Percentiles rank a stretch among this genome's conserved stretches.
Evolutionary conservation across 2,888 invertebrate species (phyloP).

Genomic region (Tenodera sinensis): DNA sequence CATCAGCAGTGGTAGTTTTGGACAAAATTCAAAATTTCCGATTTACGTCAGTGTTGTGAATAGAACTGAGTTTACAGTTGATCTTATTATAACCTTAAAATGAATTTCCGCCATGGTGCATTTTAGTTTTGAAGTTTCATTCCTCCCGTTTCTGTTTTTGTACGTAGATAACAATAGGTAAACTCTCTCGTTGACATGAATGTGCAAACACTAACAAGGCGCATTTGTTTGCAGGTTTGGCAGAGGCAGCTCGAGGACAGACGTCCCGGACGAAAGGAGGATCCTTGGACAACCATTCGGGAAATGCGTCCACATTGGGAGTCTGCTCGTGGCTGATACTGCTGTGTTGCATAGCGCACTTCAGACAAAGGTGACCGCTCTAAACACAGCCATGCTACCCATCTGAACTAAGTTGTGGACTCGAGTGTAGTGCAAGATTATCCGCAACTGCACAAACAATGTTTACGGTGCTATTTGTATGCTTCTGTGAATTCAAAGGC

Average conservation of each 20-base stretch:
- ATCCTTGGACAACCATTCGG: neutral
- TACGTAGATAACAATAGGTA: too few relatives aligned
- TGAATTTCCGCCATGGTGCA: too few relatives aligned
- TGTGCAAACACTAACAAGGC: neutral
- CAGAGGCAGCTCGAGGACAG: conserved; percentile 46
- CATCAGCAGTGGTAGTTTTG: too few relatives aligned
- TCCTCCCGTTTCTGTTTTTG: too few relatives aligned
- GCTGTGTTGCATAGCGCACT: neutral
- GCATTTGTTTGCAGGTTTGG: conserved; percentile 39
- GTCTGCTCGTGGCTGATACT: neutral
- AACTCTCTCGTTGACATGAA: too few relatives aligned
- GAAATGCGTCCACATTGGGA: neutral
- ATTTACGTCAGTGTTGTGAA: too few relatives aligned
- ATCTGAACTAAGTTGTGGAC: neutral
- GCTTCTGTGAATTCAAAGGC: neutral
- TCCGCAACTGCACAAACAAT: neutral
- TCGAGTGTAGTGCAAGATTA: neutral
- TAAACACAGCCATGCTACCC: neutral
- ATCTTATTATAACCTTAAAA: too few relatives aligned
- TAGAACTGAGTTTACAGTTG: too few relatives aligned
- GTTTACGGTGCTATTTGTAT: neutral
- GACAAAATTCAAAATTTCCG: too few relatives aligned
- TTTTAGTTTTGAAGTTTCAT: too few relatives aligned
- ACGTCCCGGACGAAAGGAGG: conserved; percentile 40
- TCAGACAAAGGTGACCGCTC: neutral